Evolutionary conservation across 1,140 invertebrate genomes (phyloP).

Genomic region (Acromyrmex heyeri): DNA sequence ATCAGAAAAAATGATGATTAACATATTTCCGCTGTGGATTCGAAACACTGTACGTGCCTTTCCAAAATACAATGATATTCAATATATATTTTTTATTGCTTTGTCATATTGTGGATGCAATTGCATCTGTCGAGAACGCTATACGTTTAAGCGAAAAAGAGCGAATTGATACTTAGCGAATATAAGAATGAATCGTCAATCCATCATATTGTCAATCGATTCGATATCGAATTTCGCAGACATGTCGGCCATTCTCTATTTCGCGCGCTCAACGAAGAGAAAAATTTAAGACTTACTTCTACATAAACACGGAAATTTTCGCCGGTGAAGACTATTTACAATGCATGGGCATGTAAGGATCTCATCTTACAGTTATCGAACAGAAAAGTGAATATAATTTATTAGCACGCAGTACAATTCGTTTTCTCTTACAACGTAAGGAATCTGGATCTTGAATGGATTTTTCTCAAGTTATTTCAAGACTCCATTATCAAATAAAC

Average conservation of each 20-base stretch:
- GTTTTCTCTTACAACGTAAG: neutral
- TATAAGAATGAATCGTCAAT: neutral
- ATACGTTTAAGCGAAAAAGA: neutral
- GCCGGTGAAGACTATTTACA: constrained; percentile 49
- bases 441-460: neutral
- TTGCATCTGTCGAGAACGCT: neutral
- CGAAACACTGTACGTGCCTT: neutral
- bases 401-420: constrained; percentile 8
- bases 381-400: neutral
- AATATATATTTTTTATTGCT: constrained; percentile 22
- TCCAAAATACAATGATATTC: constrained; percentile 7
- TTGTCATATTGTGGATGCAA: neutral
- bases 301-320: neutral
- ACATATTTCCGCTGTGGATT: neutral
- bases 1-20: constrained; percentile 21
- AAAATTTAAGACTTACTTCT: constrained; percentile 30
- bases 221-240: neutral
- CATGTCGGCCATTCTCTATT: neutral
- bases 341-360: constrained; percentile 3
- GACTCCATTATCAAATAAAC: neutral
- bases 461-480: constrained; percentile 2
- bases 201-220: neutral
- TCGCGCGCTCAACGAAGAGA: neutral
- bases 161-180: neutral
- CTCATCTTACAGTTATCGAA: neutral